Evolutionary conservation across 2,888 invertebrate species (phyloP), one percentile per base, ranked within the genome.

Genomic region (Metellina segmentata): DNA sequence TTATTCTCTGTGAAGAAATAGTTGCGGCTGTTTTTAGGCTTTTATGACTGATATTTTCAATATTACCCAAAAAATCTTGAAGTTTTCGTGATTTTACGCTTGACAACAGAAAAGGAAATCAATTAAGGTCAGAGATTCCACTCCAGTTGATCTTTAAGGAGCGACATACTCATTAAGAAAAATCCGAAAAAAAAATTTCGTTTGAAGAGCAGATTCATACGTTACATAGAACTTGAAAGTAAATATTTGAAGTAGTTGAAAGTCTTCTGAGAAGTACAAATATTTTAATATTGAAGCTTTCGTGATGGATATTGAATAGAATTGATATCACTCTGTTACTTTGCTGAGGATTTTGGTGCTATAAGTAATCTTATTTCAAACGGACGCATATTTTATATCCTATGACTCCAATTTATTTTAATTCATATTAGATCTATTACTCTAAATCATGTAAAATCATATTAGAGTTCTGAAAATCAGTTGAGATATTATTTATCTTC

Each of bases 71-170:
- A 77, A 49, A 77, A 49, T 51, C 48, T 49, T n/a, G n/a, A 77
- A 49, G 16, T 16, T n/a, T n/a, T 49, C 16, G 48, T 77, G 48
- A 49, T 20, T 77, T 77, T 16, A 77, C 49, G 61, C 61, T 61
- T 61, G 74, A 74, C 11, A 53, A 70, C 81, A 82, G 71, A 82
- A 74, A 52, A 85, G 74, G 34, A 19, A 75, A 74, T 75, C 85
- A 75, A 85, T 85, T 85, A 75, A 75, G 85, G 85, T 85, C 85
- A 85, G 8, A 8, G 11, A 85, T 75, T 85, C 52, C 75, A 48
- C 85, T 85, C 75, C 13, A 53, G 20, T 75, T 75, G 20, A 34
- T 20, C 16, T 53, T 75, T 53, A 75, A 85, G 61, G 53, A 51
- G 61, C 13, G 34, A 8, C 1, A 34, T 20, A n/a, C 52, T 85